These are phyloP conservation scores for Solea solea DNA, from an alignment of 2,113 vertebrate genomes.

Conservation along the genomic window DNA sequence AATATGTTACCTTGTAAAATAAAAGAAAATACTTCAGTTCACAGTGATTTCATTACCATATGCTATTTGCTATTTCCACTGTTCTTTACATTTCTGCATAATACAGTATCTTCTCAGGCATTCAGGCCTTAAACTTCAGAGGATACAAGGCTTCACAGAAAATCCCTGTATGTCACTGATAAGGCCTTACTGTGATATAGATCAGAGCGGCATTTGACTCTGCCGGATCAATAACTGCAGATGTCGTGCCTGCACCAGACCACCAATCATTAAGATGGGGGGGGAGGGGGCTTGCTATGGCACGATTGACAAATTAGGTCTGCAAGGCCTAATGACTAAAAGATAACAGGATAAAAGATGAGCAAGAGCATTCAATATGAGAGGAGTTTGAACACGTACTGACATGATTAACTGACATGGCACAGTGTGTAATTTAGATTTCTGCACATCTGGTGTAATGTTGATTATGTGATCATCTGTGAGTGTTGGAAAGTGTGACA, in stretches of 20 bases:
- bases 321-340: constrained; percentile 59
- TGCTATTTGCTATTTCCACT: background rate
- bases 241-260: constrained; percentile 62
- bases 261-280: constrained; percentile 57
- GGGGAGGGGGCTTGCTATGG: constrained; percentile 49
- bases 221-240: constrained; percentile 75
- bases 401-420: background rate
- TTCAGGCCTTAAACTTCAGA: constrained; percentile 42
- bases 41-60: constrained; percentile 5
- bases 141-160: constrained; percentile 53
- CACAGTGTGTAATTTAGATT: background rate
- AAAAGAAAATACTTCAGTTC: constrained; percentile 17
- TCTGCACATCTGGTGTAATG: background rate
- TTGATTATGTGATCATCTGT: background rate
- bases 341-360: constrained; percentile 64
- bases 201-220: constrained; percentile 73
- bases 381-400: constrained; percentile 28
- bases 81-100: constrained; percentile 14
- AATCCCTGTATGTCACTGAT: constrained; percentile 77
- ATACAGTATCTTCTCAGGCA: constrained; percentile 27
- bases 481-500: too few species aligned
- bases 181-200: constrained; percentile 74
- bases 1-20: constrained; percentile 10
- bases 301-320: constrained; percentile 68
- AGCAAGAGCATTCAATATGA: constrained; percentile 39